A percentile compares a stretch with the other conserved stretches of the same genome.
Conservation (phyloP, 2,888 invertebrate species). For the Ganaspis brasiliensis region DNA sequence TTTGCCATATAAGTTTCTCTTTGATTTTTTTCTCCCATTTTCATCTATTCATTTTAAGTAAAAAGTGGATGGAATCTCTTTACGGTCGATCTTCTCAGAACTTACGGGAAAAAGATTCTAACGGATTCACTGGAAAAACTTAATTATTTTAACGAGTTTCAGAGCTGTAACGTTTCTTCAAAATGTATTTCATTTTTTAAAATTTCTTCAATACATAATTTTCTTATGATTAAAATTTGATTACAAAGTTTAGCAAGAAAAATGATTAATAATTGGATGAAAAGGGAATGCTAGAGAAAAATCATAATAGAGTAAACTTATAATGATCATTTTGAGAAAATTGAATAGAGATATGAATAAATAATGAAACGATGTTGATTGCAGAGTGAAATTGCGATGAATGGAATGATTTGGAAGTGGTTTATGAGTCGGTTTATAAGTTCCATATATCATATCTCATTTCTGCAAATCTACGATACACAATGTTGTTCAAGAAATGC, state of each 20-base stretch:
- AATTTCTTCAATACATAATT: too few species aligned
- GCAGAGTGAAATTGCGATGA: slow-evolving; percentile 26
- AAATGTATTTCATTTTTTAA: slow-evolving; percentile 20
- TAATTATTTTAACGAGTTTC: slow-evolving; percentile 4
- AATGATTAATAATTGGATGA: too few species aligned
- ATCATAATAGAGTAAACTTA: too few species aligned
- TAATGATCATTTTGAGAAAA: too few species aligned
- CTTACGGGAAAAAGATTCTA: slow-evolving; percentile 7
- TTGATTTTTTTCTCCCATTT: background rate
- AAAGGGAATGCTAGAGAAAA: too few species aligned
- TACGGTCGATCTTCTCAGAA: background rate
- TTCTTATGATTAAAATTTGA: too few species aligned
- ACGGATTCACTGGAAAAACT: slow-evolving; percentile 5
- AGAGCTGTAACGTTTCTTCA: background rate
- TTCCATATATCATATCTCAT: slow-evolving; percentile 24
- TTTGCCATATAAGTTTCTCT: background rate
- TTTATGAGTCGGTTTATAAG: slow-evolving; percentile 28
- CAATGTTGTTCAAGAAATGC: slow-evolving; percentile 38
- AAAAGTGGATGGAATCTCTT: slow-evolving; percentile 2
- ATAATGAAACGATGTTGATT: slow-evolving; percentile 4
- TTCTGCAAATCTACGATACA: slow-evolving; percentile 40
- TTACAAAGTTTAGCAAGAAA: too few species aligned
- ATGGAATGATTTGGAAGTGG: slow-evolving; percentile 25
- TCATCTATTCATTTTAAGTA: background rate
- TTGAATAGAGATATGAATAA: background rate